Evolutionary conservation across 1,140 invertebrate genomes (phyloP).

Genomic region (Pseudoatta argentina): DNA sequence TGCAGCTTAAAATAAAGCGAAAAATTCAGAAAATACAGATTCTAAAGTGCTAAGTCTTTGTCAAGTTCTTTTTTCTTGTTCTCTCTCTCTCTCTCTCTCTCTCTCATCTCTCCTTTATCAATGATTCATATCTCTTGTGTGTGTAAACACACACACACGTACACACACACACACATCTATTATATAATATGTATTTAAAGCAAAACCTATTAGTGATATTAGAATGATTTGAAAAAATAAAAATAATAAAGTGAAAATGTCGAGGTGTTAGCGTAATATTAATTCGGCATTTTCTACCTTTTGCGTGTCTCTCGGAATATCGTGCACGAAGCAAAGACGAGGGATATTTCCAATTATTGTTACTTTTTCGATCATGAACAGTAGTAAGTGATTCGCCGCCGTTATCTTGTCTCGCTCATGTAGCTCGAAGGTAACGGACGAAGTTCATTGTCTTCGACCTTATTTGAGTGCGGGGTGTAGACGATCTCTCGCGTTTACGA

Average conservation of each 20-base stretch:
- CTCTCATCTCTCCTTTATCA: not conserved
- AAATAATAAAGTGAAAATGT: conserved; percentile 46
- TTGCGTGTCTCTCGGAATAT: conserved; percentile 11
- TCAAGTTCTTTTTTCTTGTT: not conserved
- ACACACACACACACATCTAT: too few species aligned
- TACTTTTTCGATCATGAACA: not conserved
- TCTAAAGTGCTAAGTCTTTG: not conserved
- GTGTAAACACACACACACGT: too few species aligned
- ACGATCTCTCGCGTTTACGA: conserved; percentile 65
- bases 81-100: too few species aligned
- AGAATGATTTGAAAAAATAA: conserved; percentile 29
- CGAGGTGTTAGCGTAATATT: conserved; percentile 11
- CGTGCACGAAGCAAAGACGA: not conserved
- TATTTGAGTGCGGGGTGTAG: conserved; percentile 56
- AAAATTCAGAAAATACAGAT: not conserved
- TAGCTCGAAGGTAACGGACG: conserved; percentile 53
- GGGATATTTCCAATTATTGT: conserved; percentile 20
- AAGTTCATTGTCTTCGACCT: conserved; percentile 81
- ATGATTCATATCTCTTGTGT: conserved; percentile 22
- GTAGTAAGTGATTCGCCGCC: not conserved
- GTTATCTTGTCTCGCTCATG: conserved; percentile 1
- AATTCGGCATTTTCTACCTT: conserved; percentile 14
- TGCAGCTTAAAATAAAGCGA: not conserved
- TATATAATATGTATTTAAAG: conserved; percentile 7
- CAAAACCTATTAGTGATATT: conserved; percentile 37